Percentiles rank a stretch among this genome's conserved stretches.
These are phyloP conservation scores for Nothoprocta pentlandii DNA, from an alignment of 2,113 vertebrate genomes.

Conservation along the genomic window DNA sequence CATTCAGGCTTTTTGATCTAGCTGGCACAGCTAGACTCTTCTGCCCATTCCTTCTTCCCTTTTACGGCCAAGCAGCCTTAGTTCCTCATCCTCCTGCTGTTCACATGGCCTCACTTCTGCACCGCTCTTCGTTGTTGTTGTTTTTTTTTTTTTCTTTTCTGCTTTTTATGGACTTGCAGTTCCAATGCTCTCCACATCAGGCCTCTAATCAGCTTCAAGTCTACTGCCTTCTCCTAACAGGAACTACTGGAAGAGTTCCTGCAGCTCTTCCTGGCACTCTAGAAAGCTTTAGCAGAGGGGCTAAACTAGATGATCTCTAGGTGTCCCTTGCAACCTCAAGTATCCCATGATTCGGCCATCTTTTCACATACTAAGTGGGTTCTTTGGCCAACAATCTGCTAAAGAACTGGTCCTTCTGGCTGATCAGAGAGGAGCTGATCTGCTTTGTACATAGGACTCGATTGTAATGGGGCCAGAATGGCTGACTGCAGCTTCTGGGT, in stretches of 20 bases:
- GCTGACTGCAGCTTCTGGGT: neutral
- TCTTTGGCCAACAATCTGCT: neutral
- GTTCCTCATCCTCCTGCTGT: neutral
- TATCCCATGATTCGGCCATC: neutral
- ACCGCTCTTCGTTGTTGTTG: neutral
- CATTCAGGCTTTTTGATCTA: neutral
- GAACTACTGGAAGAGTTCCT: neutral
- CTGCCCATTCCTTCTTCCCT: fast-evolving
- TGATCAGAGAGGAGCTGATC: neutral
- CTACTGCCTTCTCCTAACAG: neutral
- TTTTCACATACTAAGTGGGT: neutral
- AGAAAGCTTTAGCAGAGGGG: neutral
- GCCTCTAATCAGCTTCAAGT: neutral
- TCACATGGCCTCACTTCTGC: neutral
- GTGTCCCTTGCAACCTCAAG: too few relatives aligned
- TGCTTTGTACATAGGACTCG: fast-evolving
- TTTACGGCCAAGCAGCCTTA: neutral
- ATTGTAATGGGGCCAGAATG: neutral
- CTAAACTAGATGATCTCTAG: too few relatives aligned
- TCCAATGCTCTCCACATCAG: neutral
- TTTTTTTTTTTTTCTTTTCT: neutral
- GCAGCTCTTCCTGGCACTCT: neutral
- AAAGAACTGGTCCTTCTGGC: neutral
- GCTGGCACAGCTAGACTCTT: neutral
- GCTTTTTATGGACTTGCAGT: neutral